Evolutionary conservation across 64 coral and sea anemone species (phyloP), one percentile per base, ranked within the genome.

Genomic region (Catalaphyllia jardinei): DNA sequence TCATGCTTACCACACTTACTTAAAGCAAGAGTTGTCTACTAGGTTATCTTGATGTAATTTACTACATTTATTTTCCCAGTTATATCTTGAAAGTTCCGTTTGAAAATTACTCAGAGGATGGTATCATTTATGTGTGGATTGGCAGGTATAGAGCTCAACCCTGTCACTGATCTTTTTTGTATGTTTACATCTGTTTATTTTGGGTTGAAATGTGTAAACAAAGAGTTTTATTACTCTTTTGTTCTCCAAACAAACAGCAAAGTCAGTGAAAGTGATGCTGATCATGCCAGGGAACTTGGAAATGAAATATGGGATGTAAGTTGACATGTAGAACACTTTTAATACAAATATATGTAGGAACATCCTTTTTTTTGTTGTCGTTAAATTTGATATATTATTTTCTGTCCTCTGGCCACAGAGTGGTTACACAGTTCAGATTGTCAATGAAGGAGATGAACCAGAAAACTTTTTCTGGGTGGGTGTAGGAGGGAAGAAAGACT

Each of bases 281-380:
- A 95, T 33, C 93, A 99, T 85, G 97, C 97, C 24, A 95, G 91
- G 65, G 97, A 99, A 67, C 62, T 95, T 59, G 97, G 97, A 75
- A 89, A 99, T 86, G 97, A 99, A 87, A 99, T 99, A 42, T 99
- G 93, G 97, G 94, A 93, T 89, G 97, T 99, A 89, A 99, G 97
- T 88, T 10, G 28, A 16, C 24, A 54, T 46, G 42, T 5, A 46
- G 42, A 46, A 46, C 4, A 46, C 2, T 4, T 46, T 46, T 46
- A 8, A 46, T 46, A 5, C 27, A 35, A 35, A 54, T 29, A 54
- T 29, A 24, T 12, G 9, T 2, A 31, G 31, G 22, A 35, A 3
- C n/a, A 46, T 28, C 8, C 16, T 67, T 71, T 50, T 81, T 19
- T 10, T 60, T 46, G 39, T 25, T 62, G 11, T 17, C 10, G 27